Evolutionary conservation across 2,113 vertebrate genomes (phyloP), one percentile per base, ranked within the genome.

Genomic region (Paramormyrops kingsleyae): DNA sequence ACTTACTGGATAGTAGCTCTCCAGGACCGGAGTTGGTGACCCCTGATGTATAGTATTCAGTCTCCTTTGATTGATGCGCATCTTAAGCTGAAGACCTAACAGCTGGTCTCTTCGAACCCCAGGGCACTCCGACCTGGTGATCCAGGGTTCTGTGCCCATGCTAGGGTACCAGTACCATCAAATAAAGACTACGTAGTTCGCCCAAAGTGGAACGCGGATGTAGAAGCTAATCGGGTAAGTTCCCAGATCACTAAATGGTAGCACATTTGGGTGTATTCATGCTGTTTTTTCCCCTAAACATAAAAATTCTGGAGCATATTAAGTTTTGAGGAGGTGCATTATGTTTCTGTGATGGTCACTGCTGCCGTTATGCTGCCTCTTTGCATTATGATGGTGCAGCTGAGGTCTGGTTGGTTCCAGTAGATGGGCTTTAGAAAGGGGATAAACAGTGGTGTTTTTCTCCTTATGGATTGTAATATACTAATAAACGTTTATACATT

Each of bases 181-280:
- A 99, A 99, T 95, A 99, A 99, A 91, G 99, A 99, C 95, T 99
- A 99, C 0, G 98, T 99, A 0, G 98, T 99, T 10, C 97, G 98
- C 87, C 99, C 98, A 87, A 99, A 99, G 89, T 99, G 99, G 98
- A 99, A 99, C 2, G 96, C 99, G 62, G 99, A 99, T 91, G 95
- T 96, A 90, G 98, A 99, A 59, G 96, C 97, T 1, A 98, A 94
- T 93, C 93, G 99, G 96, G 99, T 99, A 94, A 97, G 97, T 93
- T 12, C 39, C 35, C 2, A 19, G 10, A 35, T 52, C 35, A 47
- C 6, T 27, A 24, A 84, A 84, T 86, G 13, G 4, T 15, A 4
- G 44, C 8, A 13, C 12, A 52, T 27, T 83, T 21, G 77, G 77
- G 80, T 47, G 13, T 47, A 27, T 86, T 86, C 46, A 24, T 44